These are phyloP conservation scores for Tetramorium bicarinatum DNA, from an alignment of 2,888 invertebrate genomes.

Conservation along the genomic window DNA sequence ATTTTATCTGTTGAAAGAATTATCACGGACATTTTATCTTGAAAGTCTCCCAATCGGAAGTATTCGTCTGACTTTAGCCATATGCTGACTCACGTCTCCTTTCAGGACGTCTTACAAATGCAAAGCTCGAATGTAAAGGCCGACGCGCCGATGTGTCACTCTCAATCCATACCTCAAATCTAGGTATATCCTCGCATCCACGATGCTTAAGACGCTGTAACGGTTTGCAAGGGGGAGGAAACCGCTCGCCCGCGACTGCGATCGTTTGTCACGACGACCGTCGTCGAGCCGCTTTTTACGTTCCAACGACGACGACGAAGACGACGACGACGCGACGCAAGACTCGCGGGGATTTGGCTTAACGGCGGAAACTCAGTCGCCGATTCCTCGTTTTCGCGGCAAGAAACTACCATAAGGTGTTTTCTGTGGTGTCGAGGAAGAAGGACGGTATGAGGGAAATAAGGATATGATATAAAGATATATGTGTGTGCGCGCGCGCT, in stretches of 20 bases:
- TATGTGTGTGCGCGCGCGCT: background rate
- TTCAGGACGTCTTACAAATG: conserved; percentile 35
- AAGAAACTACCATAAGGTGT: conserved; percentile 53
- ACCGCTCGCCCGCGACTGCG: conserved; percentile 58
- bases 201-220: conserved; percentile 49
- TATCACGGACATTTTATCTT: background rate
- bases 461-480: conserved; percentile 47
- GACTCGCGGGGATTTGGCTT: conserved; percentile 70
- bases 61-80: conserved; percentile 18
- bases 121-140: conserved; percentile 34
- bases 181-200: conserved; percentile 55
- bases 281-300: conserved; percentile 75
- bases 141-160: conserved; percentile 39
- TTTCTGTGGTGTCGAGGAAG: conserved; percentile 22
- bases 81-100: conserved; percentile 39
- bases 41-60: background rate
- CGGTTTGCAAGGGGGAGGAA: conserved; percentile 48
- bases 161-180: conserved; percentile 57
- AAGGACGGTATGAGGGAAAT: conserved; percentile 15
- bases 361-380: conserved; percentile 73
- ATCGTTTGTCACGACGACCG: conserved; percentile 77
- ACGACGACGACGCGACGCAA: conserved; percentile 63
- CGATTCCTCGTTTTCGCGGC: conserved; percentile 60
- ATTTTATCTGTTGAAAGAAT: background rate
- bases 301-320: conserved; percentile 56